A percentile compares a stretch with the other conserved stretches of the same genome.
Evolutionary conservation across 2,888 invertebrate genomes (phyloP).

Genomic region (Amphiduros pacificus): DNA sequence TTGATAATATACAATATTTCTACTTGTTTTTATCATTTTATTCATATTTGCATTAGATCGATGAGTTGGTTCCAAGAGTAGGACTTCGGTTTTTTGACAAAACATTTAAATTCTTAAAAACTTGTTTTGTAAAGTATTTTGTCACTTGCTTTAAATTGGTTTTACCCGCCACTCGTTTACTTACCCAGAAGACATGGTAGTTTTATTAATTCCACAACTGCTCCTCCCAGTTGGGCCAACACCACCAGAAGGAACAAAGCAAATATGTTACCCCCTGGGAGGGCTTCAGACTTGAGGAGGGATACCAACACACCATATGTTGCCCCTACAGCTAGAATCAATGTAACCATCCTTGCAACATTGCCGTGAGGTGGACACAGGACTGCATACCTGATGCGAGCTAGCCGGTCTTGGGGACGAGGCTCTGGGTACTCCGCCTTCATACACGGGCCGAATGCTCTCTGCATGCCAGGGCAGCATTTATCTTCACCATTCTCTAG

Average conservation of each 20-base stretch:
- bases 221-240: constrained; percentile 27
- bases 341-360: constrained; percentile 31
- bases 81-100: no score
- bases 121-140: no score
- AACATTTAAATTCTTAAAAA: background rate
- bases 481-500: no score
- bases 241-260: constrained; percentile 32
- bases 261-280: constrained; percentile 38
- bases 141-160: background rate
- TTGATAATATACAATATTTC: background rate
- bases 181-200: constrained; percentile 37
- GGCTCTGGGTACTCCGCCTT: no score
- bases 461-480: no score
- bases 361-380: constrained; percentile 55
- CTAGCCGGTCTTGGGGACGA: no score
- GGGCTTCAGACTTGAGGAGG: constrained; percentile 64
- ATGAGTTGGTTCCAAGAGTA: no score
- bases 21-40: background rate
- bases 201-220: constrained; percentile 19
- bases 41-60: background rate
- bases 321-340: constrained; percentile 59
- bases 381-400: constrained; percentile 36
- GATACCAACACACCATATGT: constrained; percentile 78
- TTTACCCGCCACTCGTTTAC: background rate
- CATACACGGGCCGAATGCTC: no score